phyloP scores from a whole-genome alignment of 2,888 invertebrate species.

The Sisyra nigra region DNA sequence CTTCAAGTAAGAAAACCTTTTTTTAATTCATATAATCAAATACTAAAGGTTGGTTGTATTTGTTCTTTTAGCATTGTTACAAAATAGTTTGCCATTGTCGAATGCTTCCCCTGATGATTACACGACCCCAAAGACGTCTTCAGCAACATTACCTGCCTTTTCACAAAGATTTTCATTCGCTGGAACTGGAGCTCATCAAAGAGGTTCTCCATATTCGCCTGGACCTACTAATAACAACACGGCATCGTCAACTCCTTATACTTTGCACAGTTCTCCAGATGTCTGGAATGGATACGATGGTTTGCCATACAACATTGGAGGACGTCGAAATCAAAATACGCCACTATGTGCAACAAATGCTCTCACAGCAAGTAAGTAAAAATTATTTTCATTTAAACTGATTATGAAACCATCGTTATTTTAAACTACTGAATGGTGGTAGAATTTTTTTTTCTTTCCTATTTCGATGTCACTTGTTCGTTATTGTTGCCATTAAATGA shows the following conservation, averaged over 20 bases:
- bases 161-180: constrained; percentile 1
- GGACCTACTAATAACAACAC: not conserved
- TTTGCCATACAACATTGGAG: too few species aligned
- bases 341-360: constrained; percentile 1
- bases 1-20: constrained; percentile 5
- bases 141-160: constrained; percentile 8
- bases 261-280: not conserved
- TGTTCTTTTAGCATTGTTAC: not conserved
- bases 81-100: not conserved
- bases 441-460: too few species aligned
- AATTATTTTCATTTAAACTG: not conserved
- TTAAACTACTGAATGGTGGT: too few species aligned
- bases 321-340: not conserved
- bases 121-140: not conserved
- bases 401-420: not conserved
- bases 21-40: not conserved
- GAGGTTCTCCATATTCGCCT: constrained; percentile 5
- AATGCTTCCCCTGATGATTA: not conserved
- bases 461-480: too few species aligned
- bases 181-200: not conserved
- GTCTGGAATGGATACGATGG: not conserved
- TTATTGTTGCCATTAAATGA: not conserved
- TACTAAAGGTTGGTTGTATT: too few species aligned
- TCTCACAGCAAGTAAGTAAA: constrained; percentile 5
- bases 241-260: too few species aligned